A percentile compares a stretch with the other conserved stretches of the same genome.
Evolutionary conservation across 2,888 invertebrate species (phyloP).

Genomic region (Andrena hattorfiana): DNA sequence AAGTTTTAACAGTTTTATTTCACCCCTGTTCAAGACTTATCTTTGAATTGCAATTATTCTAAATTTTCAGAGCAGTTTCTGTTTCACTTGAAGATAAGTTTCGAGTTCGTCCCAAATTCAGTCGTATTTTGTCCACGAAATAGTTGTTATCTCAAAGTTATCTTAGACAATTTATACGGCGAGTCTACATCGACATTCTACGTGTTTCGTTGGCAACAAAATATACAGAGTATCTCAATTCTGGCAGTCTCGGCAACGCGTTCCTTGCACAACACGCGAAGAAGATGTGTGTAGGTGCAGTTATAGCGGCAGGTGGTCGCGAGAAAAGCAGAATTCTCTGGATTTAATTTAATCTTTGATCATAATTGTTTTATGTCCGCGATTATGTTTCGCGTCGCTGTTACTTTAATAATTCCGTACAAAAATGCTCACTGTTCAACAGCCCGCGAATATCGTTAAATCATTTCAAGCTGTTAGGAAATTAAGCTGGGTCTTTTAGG

Average conservation of each 20-base stretch:
- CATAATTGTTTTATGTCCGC: too few relatives aligned
- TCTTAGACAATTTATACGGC: neutral
- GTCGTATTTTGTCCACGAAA: too few relatives aligned
- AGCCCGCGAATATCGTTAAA: neutral
- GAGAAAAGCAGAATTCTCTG: neutral
- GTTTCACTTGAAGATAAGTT: too few relatives aligned
- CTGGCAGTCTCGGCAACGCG: neutral
- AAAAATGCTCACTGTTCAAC: neutral
- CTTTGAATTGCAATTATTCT: too few relatives aligned
- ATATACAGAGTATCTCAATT: neutral
- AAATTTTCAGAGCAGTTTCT: too few relatives aligned
- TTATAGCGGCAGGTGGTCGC: slow-evolving; percentile 21
- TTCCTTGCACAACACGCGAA: neutral
- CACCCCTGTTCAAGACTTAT: too few relatives aligned
- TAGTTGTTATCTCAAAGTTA: too few relatives aligned
- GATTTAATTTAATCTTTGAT: slow-evolving; percentile 1
- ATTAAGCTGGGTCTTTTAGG: neutral
- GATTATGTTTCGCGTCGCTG: slow-evolving; percentile 1
- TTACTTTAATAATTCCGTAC: neutral
- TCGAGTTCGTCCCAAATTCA: too few relatives aligned
- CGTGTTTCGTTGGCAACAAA: neutral
- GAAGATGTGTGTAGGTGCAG: neutral
- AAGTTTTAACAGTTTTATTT: too few relatives aligned
- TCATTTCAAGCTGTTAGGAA: slow-evolving; percentile 7
- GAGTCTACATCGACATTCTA: neutral